Percentiles rank a stretch among this genome's conserved stretches.
phyloP scores from a whole-genome alignment of 2,888 invertebrate genomes.

The Napeogenes inachia region DNA sequence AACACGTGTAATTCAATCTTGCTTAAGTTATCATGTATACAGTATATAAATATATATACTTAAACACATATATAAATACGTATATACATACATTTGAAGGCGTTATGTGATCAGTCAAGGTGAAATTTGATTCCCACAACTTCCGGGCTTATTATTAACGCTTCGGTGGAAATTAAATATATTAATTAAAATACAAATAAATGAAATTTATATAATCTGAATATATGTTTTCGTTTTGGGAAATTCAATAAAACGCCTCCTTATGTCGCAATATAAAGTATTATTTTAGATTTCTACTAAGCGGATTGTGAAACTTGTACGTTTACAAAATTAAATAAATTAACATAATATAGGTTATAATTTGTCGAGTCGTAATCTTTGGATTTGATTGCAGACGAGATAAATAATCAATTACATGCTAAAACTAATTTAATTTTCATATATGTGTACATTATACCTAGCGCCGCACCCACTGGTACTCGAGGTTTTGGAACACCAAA shows the following conservation, averaged over 20 bases:
- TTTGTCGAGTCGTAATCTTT: not conserved
- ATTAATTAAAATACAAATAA: not conserved
- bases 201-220: not conserved
- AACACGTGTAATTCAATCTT: conserved; percentile 19
- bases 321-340: not conserved
- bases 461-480: conserved; percentile 34
- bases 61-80: no score
- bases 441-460: conserved; percentile 33
- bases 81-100: conserved; percentile 3
- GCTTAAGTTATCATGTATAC: conserved; percentile 13
- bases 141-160: conserved; percentile 10
- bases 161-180: not conserved
- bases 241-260: no score
- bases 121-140: conserved; percentile 24
- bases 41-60: no score
- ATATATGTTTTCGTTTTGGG: no score
- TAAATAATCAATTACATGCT: conserved; percentile 35
- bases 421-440: conserved; percentile 40
- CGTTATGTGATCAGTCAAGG: conserved; percentile 23
- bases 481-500: conserved; percentile 30
- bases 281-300: no score
- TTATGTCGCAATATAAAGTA: no score
- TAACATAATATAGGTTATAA: not conserved
- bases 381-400: conserved; percentile 24
- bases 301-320: no score